phyloP scores from a whole-genome alignment of 2,888 invertebrate species.

The Pyralis farinalis region DNA sequence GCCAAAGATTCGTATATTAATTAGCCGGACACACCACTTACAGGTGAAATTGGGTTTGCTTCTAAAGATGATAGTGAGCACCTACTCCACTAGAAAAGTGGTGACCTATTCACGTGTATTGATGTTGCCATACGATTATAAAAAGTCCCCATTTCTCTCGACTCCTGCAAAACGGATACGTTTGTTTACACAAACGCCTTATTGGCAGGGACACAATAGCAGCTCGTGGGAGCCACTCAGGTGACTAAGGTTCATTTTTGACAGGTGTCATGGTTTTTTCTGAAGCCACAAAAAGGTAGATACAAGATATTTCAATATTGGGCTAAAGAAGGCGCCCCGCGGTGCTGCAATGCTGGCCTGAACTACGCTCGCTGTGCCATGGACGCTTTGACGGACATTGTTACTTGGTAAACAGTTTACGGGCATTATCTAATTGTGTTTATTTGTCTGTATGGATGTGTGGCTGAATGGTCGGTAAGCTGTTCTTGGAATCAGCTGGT shows the following conservation, averaged over 20 bases:
- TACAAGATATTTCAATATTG: constrained; percentile 65
- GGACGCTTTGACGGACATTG: constrained; percentile 35
- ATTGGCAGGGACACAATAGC: constrained; percentile 32
- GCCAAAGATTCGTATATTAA: no score
- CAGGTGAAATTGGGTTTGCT: no score
- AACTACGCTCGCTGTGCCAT: constrained; percentile 27
- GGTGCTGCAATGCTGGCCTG: constrained; percentile 48
- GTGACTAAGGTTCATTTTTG: constrained; percentile 33
- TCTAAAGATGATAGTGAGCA: no score
- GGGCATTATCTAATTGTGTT: constrained; percentile 31
- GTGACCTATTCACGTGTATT: no score
- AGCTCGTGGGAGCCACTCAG: constrained; percentile 45
- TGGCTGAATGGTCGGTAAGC: constrained; percentile 22
- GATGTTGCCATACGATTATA: no score
- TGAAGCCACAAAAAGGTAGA: constrained; percentile 41
- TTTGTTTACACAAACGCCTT: constrained; percentile 48
- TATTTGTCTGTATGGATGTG: constrained; percentile 19
- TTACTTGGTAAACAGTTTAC: constrained; percentile 30
- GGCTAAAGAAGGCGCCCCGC: constrained; percentile 50
- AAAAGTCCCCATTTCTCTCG: not conserved
- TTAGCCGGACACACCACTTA: no score
- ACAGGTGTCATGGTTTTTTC: constrained; percentile 64
- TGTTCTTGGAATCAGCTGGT: constrained; percentile 2
- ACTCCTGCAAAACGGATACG: constrained; percentile 14
- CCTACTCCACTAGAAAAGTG: no score